Evolutionary conservation across 2,113 vertebrate species (phyloP).

Genomic region (Lota lota): DNA sequence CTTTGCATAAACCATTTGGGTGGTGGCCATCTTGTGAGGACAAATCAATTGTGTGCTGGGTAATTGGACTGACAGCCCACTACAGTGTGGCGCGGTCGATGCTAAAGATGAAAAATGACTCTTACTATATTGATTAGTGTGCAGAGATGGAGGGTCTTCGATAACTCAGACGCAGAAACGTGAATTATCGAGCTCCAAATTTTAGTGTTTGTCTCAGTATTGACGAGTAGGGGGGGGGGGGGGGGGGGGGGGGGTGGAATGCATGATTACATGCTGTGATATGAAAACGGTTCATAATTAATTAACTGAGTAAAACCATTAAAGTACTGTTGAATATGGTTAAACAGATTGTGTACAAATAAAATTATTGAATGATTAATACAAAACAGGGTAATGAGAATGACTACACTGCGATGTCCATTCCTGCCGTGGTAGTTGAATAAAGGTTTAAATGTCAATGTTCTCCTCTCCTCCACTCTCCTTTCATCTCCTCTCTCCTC

Average conservation of each 20-base stretch:
- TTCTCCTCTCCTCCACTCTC: background rate
- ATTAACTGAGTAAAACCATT: too few species aligned
- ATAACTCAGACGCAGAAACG: constrained; percentile 63
- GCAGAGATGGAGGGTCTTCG: constrained; percentile 49
- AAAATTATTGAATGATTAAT: too few species aligned
- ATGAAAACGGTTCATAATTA: background rate
- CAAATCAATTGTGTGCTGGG: constrained; percentile 74
- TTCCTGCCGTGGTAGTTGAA: too few species aligned
- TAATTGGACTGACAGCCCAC: constrained; percentile 76
- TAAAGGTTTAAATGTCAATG: too few species aligned
- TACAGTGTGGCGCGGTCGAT: constrained; percentile 71
- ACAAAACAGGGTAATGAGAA: too few species aligned
- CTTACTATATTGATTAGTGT: constrained; percentile 67
- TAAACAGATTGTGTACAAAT: too few species aligned
- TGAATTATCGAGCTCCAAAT: constrained; percentile 59
- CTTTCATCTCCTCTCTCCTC: background rate
- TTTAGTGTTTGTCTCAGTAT: constrained; percentile 64
- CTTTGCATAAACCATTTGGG: constrained; percentile 73
- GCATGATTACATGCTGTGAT: constrained; percentile 42
- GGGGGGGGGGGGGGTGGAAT: constrained; percentile 28
- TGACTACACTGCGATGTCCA: too few species aligned
- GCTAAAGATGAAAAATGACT: constrained; percentile 75
- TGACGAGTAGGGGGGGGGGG: constrained; percentile 50
- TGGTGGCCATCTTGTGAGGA: constrained; percentile 62
- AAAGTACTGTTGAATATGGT: too few species aligned